Conservation (phyloP, 2,113 vertebrate genomes). For the Pterocles orientalis region DNA sequence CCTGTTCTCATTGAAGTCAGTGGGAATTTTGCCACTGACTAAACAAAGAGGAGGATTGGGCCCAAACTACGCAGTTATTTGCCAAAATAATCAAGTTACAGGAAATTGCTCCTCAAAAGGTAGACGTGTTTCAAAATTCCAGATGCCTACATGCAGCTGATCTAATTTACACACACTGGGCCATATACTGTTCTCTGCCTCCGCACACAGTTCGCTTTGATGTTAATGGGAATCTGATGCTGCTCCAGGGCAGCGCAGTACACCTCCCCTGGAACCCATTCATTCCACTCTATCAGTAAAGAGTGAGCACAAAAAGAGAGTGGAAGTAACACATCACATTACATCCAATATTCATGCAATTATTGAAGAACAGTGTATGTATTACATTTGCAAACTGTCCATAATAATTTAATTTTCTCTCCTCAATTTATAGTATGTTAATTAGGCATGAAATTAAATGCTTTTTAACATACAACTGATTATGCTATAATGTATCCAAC, state of each 20-base stretch:
- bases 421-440: slow-evolving; percentile 71
- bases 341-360: slow-evolving; percentile 69
- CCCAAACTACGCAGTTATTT: not conserved
- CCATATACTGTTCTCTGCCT: not conserved
- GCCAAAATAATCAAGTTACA: slow-evolving; percentile 61
- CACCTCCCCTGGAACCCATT: not conserved
- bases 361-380: slow-evolving; percentile 63
- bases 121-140: slow-evolving; percentile 31
- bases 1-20: not conserved
- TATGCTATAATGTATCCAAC: slow-evolving; percentile 68
- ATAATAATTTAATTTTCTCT: slow-evolving; percentile 75
- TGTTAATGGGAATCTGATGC: slow-evolving; percentile 43
- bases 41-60: slow-evolving; percentile 8
- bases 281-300: not conserved
- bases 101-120: slow-evolving; percentile 61
- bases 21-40: not conserved
- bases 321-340: slow-evolving; percentile 48
- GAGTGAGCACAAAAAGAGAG: slow-evolving; percentile 12
- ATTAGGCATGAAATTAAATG: slow-evolving; percentile 73
- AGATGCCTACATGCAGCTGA: slow-evolving; percentile 44
- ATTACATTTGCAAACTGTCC: slow-evolving; percentile 75
- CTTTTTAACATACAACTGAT: slow-evolving; percentile 75
- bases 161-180: slow-evolving; percentile 35
- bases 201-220: not conserved
- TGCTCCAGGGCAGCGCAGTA: slow-evolving; percentile 13